Base-by-base conservation (phyloP, 2,113 vertebrate species). In the Talpa occidentalis region DNA sequence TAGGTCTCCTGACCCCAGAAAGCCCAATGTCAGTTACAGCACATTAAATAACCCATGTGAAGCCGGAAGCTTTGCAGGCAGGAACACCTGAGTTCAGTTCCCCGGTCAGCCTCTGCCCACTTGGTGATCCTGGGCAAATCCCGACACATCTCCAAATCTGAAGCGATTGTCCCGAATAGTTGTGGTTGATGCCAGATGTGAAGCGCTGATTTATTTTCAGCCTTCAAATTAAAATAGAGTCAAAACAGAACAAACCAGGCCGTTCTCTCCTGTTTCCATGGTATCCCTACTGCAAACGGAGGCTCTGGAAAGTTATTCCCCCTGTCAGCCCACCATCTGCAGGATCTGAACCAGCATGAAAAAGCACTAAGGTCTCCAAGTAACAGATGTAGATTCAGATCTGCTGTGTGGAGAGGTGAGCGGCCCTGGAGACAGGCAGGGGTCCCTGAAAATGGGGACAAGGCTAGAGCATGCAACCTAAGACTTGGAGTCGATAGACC, bases 251-350 rank as follows among this genome's bases (percentile, higher is more conserved):
- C 62, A 92, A 59, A 59, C 42, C 85, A 47, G 8, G 10, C 81
- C 44, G 56, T 44, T 92, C 85, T 85, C 0, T 44, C 81, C 80
- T 42, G 78, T 96, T 95, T 96, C 88, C 85, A 82, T 90, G 81
- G 91, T 69, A 81, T 74, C 56, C 35, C 85, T 81, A 49, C 81
- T 95, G 73, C 49, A 66, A 3, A 79, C 64, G 9, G 67, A 93
- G 44, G 28, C 81, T 66, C 85, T n/a, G 69, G 67, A 67, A 91
- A 95, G 74, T 95, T 59, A 92, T 70, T 77, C 62, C 84, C 62
- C 62, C 17, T 91, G 91, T 94, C 88, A 90, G 87, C 59, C 35
- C 32, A 87, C 90, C 90, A 84, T 91, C 94, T 94, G 73, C 0
- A 40, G 94, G 90, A 74, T 74, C 44, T 59, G 67, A 94, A 78